phyloP scores from a whole-genome alignment of 2,797 vertebrate genomes.

The Chloroceryle amazona region DNA sequence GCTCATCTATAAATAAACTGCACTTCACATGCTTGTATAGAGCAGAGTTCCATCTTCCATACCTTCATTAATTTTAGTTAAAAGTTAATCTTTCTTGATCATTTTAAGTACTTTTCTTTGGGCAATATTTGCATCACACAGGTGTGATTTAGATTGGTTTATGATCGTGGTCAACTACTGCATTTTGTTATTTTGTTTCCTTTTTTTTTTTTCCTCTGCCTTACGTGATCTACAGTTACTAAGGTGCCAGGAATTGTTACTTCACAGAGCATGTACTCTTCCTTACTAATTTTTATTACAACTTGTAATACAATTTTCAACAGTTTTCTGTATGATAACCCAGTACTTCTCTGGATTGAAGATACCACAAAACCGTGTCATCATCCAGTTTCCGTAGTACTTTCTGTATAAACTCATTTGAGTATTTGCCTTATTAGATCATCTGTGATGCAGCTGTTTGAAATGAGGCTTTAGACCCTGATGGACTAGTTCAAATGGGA shows the following conservation, averaged over 20 bases:
- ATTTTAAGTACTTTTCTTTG: background rate
- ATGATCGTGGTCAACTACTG: background rate
- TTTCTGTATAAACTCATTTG: constrained; percentile 4
- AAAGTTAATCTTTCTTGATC: background rate
- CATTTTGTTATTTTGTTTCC: background rate
- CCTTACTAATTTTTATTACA: background rate
- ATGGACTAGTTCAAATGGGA: background rate
- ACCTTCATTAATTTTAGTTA: constrained; percentile 4
- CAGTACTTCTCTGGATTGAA: background rate
- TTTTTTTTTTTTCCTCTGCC: background rate
- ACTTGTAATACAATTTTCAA: background rate
- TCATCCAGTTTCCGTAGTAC: background rate
- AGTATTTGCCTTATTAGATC: constrained; percentile 32
- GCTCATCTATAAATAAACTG: background rate
- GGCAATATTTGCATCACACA: background rate
- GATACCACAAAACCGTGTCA: background rate
- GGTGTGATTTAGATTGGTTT: background rate
- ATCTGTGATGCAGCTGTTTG: constrained; percentile 8
- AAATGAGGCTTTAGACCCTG: background rate
- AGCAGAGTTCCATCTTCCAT: background rate
- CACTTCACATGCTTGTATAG: background rate
- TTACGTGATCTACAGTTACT: background rate
- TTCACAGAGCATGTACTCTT: background rate
- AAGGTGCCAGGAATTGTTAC: background rate
- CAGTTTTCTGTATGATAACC: background rate